Evolutionary conservation across 2,797 vertebrate genomes (phyloP), one percentile per base, ranked within the genome.

Genomic region (Dallia pectoralis): DNA sequence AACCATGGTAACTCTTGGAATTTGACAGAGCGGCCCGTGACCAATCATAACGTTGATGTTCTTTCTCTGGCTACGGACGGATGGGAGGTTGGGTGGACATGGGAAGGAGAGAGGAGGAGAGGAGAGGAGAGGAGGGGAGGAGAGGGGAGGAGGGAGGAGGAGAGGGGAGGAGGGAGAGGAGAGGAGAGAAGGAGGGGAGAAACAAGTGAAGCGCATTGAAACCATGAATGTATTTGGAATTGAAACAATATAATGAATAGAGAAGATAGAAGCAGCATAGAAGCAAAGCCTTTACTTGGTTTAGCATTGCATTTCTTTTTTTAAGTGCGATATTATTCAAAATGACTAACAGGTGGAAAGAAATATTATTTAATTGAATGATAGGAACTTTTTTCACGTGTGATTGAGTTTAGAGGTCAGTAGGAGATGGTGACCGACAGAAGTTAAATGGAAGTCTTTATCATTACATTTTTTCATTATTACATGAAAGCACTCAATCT

Each of bases 1-100:
- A 84, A 85, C 90, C 89, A 92, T 90, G 85, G 89, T 88, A 92
- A 92, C 89, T 65, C 75, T 72, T 75, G 83, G 86, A 92, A 91
- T 91, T 84, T 73, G 64, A 48, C 84, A 89, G 83, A 82, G 73
- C 79, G 81, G 84, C 77, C 85, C 80, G 67, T 90, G 88, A 90
- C 84, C 14, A 92, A 93, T 92, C 85, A 72, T 79, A 84, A 87
- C 83, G 82, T 87, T 80, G 80, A 87, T 83, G 83, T 85, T 88
- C 69, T 49, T 74, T 79, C 40, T 44, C 40, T 44, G 40, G 9
- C 40, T 44, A 12, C 14, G 14, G 47, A 40, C 62, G 27, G 29
- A 53, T 4, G 19, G 63, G n/a, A 11, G 19, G 51, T n/a, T 7
- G 51, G 51, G 9, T 5, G 7, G n/a, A 1, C 5, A 18, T 8